Percentiles rank a stretch among this genome's conserved stretches.
phyloP scores from a whole-genome alignment of 2,113 vertebrate genomes.

The Percina caprodes region DNA sequence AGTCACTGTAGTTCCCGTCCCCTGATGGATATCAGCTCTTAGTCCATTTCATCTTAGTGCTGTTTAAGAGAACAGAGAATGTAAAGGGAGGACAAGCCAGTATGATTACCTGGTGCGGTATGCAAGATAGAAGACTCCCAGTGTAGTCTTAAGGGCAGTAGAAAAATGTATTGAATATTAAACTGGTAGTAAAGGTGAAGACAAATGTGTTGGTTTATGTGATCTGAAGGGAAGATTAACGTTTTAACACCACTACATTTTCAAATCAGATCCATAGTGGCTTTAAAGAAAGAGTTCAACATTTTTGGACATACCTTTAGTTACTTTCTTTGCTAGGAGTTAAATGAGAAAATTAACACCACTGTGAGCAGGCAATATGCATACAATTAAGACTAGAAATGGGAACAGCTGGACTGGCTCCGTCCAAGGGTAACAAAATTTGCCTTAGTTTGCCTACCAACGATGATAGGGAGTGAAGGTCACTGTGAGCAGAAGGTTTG shows the following conservation, averaged over 20 bases:
- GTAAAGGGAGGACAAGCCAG: constrained; percentile 45
- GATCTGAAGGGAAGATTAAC: background rate
- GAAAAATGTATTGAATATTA: constrained; percentile 28
- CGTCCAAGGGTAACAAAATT: background rate
- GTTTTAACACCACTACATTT: background rate
- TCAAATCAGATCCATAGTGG: background rate
- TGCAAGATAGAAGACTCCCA: constrained; percentile 32
- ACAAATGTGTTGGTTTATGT: constrained; percentile 21
- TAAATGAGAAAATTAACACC: background rate
- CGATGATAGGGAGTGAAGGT: background rate
- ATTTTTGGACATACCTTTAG: too few species aligned
- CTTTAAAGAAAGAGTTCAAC: background rate
- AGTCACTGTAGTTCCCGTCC: constrained; percentile 69
- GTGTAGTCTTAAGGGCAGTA: constrained; percentile 22
- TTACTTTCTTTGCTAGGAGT: background rate
- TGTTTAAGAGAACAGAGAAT: constrained; percentile 55
- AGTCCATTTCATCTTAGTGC: constrained; percentile 67
- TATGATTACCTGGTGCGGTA: constrained; percentile 38
- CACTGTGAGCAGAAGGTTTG: background rate
- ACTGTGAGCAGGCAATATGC: background rate
- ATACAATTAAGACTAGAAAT: background rate
- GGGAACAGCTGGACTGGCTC: background rate
- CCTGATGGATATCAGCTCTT: constrained; percentile 71
- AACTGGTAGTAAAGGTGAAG: constrained; percentile 24
- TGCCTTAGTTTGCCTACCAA: background rate